Conservation (phyloP, 2,888 invertebrate species). For the Chromoteleia sp. region DNA sequence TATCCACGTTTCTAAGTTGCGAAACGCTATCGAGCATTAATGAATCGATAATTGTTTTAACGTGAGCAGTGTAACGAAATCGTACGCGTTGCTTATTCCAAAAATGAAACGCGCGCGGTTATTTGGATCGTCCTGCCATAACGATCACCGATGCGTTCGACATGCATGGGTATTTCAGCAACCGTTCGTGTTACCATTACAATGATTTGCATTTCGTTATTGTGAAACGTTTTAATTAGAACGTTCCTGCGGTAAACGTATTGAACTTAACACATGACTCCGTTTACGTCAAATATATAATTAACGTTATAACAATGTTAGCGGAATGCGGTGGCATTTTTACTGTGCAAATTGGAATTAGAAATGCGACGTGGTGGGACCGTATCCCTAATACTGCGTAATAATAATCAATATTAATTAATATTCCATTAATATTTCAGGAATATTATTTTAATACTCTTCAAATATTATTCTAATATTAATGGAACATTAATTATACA, state of each 20-base stretch:
- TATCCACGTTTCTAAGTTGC: constrained; percentile 34
- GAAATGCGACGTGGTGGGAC: background rate
- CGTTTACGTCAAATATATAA: constrained; percentile 3
- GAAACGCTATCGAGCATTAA: constrained; percentile 49
- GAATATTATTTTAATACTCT: too few relatives aligned
- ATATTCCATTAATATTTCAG: too few relatives aligned
- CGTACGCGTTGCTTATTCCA: background rate
- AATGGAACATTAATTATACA: too few relatives aligned
- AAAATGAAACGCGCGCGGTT: constrained; percentile 14
- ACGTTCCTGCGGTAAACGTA: constrained; percentile 18
- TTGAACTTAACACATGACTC: background rate
- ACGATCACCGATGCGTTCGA: constrained; percentile 13
- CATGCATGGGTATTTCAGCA: constrained; percentile 15
- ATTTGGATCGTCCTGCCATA: constrained; percentile 21
- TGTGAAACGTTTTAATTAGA: constrained; percentile 37
- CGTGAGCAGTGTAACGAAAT: constrained; percentile 32
- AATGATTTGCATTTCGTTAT: constrained; percentile 26
- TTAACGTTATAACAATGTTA: background rate
- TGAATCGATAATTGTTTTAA: constrained; percentile 36
- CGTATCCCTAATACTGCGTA: too few relatives aligned
- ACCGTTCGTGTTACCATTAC: constrained; percentile 16
- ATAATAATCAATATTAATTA: too few relatives aligned
- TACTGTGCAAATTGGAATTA: background rate
- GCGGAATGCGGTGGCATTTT: background rate
- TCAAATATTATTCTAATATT: too few relatives aligned